A percentile compares a stretch with the other conserved stretches of the same genome.
These are phyloP conservation scores for Ectemnius continuus DNA, from an alignment of 2,888 invertebrate species.

Conservation along the genomic window DNA sequence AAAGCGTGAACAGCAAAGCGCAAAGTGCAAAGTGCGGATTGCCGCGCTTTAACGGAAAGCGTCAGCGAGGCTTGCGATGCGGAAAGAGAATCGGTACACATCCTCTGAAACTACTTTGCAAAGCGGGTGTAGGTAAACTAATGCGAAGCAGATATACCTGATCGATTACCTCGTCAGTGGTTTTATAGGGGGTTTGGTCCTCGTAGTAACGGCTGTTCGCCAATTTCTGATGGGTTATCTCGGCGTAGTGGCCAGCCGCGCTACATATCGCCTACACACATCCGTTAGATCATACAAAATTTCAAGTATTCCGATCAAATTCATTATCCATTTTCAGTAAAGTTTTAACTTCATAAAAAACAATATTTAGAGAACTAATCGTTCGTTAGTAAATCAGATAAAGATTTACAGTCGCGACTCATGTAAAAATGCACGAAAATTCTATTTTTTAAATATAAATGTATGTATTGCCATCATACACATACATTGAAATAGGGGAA, in stretches of 20 bases:
- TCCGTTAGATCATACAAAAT: neutral
- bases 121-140: slow-evolving; percentile 48
- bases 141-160: slow-evolving; percentile 69
- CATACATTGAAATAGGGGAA: too few species aligned
- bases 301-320: neutral
- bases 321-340: neutral
- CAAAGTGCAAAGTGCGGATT: neutral
- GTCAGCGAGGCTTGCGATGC: neutral
- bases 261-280: slow-evolving; percentile 87
- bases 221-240: slow-evolving; percentile 89
- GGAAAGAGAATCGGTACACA: neutral
- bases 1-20: neutral
- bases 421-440: too few species aligned
- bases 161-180: slow-evolving; percentile 76
- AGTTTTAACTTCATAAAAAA: too few species aligned
- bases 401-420: too few species aligned
- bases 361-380: too few species aligned
- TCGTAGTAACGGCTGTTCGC: slow-evolving; percentile 91
- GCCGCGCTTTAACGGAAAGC: neutral
- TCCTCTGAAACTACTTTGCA: slow-evolving; percentile 39
- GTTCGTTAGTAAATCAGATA: too few species aligned
- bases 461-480: too few species aligned
- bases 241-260: slow-evolving; percentile 92
- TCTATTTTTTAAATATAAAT: too few species aligned
- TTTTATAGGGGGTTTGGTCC: slow-evolving; percentile 78